Evolutionary conservation across 2,113 vertebrate genomes (phyloP).

Genomic region (Cranoglanis bouderius): DNA sequence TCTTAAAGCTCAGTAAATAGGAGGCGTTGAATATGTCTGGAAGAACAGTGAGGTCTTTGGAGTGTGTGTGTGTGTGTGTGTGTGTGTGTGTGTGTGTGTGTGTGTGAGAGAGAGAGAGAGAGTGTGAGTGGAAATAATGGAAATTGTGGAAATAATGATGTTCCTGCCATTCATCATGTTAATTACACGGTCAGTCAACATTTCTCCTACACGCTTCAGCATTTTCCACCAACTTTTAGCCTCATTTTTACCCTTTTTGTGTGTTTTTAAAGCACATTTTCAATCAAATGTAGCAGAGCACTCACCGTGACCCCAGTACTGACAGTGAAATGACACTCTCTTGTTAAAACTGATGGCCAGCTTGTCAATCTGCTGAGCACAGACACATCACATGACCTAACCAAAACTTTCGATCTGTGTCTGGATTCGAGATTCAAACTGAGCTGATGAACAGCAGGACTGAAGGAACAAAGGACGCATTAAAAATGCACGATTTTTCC

Average conservation of each 20-base stretch:
- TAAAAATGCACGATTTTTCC: neutral
- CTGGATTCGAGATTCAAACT: neutral
- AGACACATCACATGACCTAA: neutral
- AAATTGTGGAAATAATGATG: neutral
- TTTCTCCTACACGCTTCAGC: neutral
- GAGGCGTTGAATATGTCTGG: slow-evolving; percentile 15
- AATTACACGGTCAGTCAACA: neutral
- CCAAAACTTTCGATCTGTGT: neutral
- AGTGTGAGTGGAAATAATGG: neutral
- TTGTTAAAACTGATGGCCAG: slow-evolving; percentile 8
- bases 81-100: neutral
- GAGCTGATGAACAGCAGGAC: neutral
- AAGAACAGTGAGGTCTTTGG: neutral
- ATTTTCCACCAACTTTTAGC: neutral
- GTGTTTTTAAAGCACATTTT: neutral
- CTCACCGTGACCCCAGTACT: neutral
- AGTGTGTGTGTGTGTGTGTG: neutral
- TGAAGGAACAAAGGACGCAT: neutral
- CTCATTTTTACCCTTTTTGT: neutral
- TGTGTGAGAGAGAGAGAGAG: neutral
- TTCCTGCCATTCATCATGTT: neutral
- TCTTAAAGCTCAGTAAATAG: slow-evolving; percentile 58
- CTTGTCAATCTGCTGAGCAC: neutral
- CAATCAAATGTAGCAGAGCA: neutral
- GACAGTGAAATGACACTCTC: neutral